Evolutionary conservation across 2,797 vertebrate species (phyloP).

Genomic region (Liasis olivaceus): DNA sequence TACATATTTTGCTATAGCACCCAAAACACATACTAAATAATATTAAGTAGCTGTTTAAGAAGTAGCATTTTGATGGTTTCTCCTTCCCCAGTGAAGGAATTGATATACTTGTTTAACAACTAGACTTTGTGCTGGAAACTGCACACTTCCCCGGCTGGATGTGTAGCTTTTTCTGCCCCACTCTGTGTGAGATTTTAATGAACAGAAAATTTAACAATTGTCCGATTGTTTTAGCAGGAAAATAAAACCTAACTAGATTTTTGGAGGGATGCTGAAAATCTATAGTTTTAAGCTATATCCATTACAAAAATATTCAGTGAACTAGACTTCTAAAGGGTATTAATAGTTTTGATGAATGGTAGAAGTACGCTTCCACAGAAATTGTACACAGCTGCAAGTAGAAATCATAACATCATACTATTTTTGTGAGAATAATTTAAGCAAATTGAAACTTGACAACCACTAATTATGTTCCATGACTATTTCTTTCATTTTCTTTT

Average conservation of each 20-base stretch:
- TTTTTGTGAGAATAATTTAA: slow-evolving; percentile 38
- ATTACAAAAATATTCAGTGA: slow-evolving; percentile 20
- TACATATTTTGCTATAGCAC: background rate
- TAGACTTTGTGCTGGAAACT: background rate
- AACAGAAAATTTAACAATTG: background rate
- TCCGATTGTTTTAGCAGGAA: slow-evolving; percentile 20
- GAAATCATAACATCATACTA: slow-evolving; percentile 16
- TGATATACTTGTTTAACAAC: background rate
- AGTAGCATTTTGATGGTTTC: background rate
- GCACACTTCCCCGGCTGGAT: background rate
- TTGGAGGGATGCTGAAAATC: slow-evolving; percentile 2
- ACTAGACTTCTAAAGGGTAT: slow-evolving; percentile 37
- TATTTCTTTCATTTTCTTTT: slow-evolving; percentile 25
- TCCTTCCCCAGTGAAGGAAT: background rate
- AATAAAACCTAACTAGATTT: slow-evolving; percentile 13
- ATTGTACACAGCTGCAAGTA: slow-evolving; percentile 53
- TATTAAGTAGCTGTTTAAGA: background rate
- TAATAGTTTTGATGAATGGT: slow-evolving; percentile 40
- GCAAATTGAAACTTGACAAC: slow-evolving; percentile 51
- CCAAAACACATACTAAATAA: background rate
- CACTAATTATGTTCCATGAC: slow-evolving; percentile 54
- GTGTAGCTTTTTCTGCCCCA: background rate
- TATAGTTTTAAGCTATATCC: slow-evolving; percentile 12
- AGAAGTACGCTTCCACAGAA: slow-evolving; percentile 23
- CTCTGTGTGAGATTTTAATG: slow-evolving; percentile 6